phyloP scores from a whole-genome alignment of 2,797 vertebrate genomes.

The Thripadectes ignobilis region DNA sequence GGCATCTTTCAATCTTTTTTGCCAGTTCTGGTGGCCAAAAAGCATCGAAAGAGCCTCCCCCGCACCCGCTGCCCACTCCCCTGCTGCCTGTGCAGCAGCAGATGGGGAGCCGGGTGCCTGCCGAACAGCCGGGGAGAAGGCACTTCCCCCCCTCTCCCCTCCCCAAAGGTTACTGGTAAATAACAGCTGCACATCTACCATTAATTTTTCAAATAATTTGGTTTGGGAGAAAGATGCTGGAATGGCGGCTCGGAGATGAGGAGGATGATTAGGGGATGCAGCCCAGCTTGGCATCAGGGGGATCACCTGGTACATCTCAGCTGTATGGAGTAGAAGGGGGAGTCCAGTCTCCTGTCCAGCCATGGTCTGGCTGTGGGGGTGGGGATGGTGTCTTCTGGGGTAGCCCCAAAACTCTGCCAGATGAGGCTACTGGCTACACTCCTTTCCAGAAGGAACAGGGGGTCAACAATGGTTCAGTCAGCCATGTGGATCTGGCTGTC shows the following conservation, averaged over 20 bases:
- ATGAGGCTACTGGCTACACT: not conserved
- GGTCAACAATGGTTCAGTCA: rapidly evolving
- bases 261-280: not conserved
- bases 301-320: rapidly evolving
- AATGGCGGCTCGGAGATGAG: rapidly evolving
- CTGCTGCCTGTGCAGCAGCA: slow-evolving; percentile 19
- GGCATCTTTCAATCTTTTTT: slow-evolving; percentile 47
- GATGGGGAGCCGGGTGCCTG: slow-evolving; percentile 46
- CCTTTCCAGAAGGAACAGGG: not conserved
- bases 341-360: not conserved
- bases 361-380: rapidly evolving
- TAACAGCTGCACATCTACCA: slow-evolving; percentile 3
- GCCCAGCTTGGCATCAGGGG: rapidly evolving
- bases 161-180: not conserved
- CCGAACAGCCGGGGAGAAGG: slow-evolving; percentile 28
- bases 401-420: not conserved
- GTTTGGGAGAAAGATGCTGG: not conserved
- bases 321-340: not conserved
- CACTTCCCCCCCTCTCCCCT: not conserved
- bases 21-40: slow-evolving; percentile 29
- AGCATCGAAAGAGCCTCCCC: not conserved
- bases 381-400: not conserved
- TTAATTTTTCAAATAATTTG: not conserved
- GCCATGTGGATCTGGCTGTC: rapidly evolving
- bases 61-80: slow-evolving; percentile 54